These are phyloP conservation scores for Pipa parva DNA, from an alignment of 2,113 vertebrate species.

Conservation along the genomic window DNA sequence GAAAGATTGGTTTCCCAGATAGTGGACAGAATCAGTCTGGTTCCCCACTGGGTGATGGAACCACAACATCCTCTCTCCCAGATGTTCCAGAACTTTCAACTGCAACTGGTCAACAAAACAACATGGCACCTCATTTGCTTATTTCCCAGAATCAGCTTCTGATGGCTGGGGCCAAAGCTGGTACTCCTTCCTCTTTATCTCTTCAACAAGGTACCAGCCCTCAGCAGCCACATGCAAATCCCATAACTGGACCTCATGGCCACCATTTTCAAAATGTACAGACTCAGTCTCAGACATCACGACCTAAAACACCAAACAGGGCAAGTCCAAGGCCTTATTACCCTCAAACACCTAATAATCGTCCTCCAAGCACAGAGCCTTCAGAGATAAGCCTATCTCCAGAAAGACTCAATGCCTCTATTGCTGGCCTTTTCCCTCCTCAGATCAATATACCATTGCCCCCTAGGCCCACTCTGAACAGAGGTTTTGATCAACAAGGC, in stretches of 20 bases:
- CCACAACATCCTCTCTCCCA: conserved; percentile 55
- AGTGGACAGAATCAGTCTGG: conserved; percentile 73
- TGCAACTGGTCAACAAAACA: conserved; percentile 64
- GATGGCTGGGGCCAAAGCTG: conserved; percentile 78
- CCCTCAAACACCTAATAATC: conserved; percentile 91
- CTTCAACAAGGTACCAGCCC: conserved; percentile 82
- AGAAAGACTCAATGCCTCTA: conserved; percentile 94
- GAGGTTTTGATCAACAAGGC: conserved; percentile 97
- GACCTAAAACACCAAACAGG: conserved; percentile 95
- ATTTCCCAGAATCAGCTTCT: conserved; percentile 79
- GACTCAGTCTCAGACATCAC: conserved; percentile 84
- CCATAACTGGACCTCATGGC: conserved; percentile 71
- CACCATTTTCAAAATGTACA: conserved; percentile 88
- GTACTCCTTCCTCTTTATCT: conserved; percentile 69
- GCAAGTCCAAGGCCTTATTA: conserved; percentile 95
- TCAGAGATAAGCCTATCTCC: conserved; percentile 97
- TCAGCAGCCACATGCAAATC: conserved; percentile 74
- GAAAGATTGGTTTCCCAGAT: conserved; percentile 87
- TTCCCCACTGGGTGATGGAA: conserved; percentile 72
- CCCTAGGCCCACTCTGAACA: conserved; percentile 83
- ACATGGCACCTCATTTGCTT: conserved; percentile 79
- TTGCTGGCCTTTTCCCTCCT: conserved; percentile 94
- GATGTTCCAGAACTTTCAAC: conserved; percentile 62
- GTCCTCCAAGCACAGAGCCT: conserved; percentile 94
- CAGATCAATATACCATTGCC: conserved; percentile 98